These are phyloP conservation scores for Catostomus latipinnis DNA, from an alignment of 2,797 vertebrate species.

Conservation along the genomic window DNA sequence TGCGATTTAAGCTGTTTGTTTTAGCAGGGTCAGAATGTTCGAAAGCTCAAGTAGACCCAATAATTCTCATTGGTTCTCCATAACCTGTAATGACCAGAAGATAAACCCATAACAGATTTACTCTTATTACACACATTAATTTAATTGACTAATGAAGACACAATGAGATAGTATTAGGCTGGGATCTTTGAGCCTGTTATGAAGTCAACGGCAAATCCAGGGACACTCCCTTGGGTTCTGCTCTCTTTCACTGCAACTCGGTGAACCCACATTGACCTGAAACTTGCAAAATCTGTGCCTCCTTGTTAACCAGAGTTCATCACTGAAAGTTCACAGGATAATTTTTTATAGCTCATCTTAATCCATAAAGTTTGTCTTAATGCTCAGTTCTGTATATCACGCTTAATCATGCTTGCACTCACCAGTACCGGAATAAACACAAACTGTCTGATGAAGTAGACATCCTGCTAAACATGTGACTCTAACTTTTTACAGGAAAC, in stretches of 20 bases:
- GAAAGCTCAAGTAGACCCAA: conserved; percentile 1
- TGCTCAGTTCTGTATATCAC: not conserved
- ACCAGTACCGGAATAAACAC: conserved; percentile 10
- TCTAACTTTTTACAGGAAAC: conserved; percentile 33
- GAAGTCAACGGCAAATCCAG: conserved; percentile 16
- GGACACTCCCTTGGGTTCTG: conserved; percentile 42
- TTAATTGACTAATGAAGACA: conserved; percentile 32
- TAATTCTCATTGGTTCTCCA: not conserved
- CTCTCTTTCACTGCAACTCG: conserved; percentile 24
- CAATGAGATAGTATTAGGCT: conserved; percentile 5
- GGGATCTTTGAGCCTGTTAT: conserved; percentile 37
- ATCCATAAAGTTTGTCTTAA: conserved; percentile 44
- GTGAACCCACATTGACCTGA: conserved; percentile 20
- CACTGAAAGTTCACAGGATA: conserved; percentile 24
- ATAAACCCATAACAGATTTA: not conserved
- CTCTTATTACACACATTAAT: conserved; percentile 9
- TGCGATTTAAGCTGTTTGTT: too few relatives aligned
- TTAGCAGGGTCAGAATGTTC: conserved; percentile 9
- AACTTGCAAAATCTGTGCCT: conserved; percentile 17
- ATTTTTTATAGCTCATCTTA: conserved; percentile 43
- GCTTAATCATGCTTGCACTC: not conserved
- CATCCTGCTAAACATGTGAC: conserved; percentile 20
- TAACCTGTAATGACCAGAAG: conserved; percentile 12
- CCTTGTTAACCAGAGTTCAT: conserved; percentile 24
- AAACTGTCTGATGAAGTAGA: conserved; percentile 21